Base-by-base conservation (phyloP, 2,113 vertebrate species). In the Thunnus maccoyii region DNA sequence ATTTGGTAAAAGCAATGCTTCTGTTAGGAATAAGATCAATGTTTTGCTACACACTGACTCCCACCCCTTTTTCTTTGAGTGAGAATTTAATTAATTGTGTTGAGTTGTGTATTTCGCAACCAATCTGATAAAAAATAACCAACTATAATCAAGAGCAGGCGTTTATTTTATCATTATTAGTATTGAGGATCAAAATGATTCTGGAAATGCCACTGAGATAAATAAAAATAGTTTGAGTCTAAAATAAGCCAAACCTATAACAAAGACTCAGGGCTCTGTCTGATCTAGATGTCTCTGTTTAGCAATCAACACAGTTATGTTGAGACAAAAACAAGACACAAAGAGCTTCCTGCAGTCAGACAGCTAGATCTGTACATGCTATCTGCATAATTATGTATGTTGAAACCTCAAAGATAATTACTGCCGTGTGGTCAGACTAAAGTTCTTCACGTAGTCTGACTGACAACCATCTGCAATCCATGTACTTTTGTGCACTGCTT, bases 371-470 rank as follows among this genome's bases (percentile, higher is more conserved):
- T 63, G 41, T 18, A 17, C 52, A n/a, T 3, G 9, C 2, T 82
- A 76, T 76, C 73, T 48, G 6, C 4, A 20, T 18, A 54, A 56
- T 55, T 6, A 0, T 5, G 9, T 44, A 61, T 78, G 87, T 57
- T 78, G 81, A 72, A 90, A 88, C 68, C 5, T 67, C 32, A 20
- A 16, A 79, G 78, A 90, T 89, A 89, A 83, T 56, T 56, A 25
- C 61, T 68, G 66, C 62, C 22, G 44, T 86, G 66, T 63, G 51
- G 50, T 71, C 17, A 16, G 82, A 56, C 61, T 79, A 70, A 88
- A 92, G 89, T 80, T 89, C 79, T 51, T 71, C 50, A 61, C 5
- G 12, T 62, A 10, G n/a, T 16, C 44, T 51, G 25, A 15, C 55
- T 61, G 71, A 83, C 30, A 64, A 25, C 12, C n/a, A 63, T 50